These are phyloP conservation scores for Rattus rattus DNA, from an alignment of 2,113 vertebrate genomes.

Conservation along the genomic window DNA sequence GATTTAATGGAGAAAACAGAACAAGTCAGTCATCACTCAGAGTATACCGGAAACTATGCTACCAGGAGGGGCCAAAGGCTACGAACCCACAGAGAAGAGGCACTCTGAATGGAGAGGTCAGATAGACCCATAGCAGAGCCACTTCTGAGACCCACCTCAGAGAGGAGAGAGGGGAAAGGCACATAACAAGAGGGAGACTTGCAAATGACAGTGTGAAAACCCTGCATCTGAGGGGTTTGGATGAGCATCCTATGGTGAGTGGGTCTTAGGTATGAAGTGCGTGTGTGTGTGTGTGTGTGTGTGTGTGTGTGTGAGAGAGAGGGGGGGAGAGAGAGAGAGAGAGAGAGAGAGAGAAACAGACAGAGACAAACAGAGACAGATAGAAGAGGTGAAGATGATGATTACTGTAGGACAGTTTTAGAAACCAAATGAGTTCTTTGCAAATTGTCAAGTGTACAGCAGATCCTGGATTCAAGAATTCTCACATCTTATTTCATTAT, in stretches of 20 bases:
- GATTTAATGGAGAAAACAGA: background rate
- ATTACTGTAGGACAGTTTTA: background rate
- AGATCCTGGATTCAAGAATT: constrained; percentile 28
- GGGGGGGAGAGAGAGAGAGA: background rate
- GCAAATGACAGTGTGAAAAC: background rate
- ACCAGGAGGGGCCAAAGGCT: background rate
- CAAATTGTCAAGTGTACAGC: background rate
- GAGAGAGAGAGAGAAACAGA: background rate
- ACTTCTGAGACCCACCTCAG: background rate
- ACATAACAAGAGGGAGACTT: background rate
- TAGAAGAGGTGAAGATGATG: background rate
- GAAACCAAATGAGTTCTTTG: constrained; percentile 1
- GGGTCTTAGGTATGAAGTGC: background rate
- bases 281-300: background rate
- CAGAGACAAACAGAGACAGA: background rate
- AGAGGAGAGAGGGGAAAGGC: background rate
- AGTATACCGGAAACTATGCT: background rate
- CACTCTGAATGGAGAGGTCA: background rate
- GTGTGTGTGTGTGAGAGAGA: background rate
- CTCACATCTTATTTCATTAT: constrained; percentile 26
- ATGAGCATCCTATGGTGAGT: background rate
- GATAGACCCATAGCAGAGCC: background rate
- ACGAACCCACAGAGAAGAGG: background rate
- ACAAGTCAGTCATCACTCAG: background rate
- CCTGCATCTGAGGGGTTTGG: background rate